Percentiles rank a stretch among this genome's conserved stretches.
phyloP scores from a whole-genome alignment of 2,113 vertebrate species.

The Neolamprologus toae region DNA sequence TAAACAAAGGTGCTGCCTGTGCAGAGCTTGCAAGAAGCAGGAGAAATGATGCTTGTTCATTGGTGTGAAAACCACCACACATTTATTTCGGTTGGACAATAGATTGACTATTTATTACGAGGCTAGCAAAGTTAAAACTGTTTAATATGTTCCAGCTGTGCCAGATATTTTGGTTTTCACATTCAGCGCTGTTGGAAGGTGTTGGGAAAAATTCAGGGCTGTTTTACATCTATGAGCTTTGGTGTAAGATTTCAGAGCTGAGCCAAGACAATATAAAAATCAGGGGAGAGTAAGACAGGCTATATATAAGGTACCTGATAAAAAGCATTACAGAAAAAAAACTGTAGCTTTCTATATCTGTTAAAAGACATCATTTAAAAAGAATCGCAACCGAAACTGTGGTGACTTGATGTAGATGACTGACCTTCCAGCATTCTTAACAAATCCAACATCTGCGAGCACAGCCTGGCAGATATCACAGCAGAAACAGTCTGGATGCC shows the following conservation, averaged over 20 bases:
- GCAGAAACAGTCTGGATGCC: constrained; percentile 97
- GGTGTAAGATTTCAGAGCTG: background rate
- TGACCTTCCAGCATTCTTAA: constrained; percentile 95
- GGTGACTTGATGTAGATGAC: background rate
- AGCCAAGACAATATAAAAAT: background rate
- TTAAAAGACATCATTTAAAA: background rate
- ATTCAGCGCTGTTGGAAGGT: background rate
- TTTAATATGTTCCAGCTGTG: background rate
- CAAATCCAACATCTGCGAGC: constrained; percentile 93
- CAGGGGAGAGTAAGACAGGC: background rate
- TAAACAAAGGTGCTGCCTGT: background rate
- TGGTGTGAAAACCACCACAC: background rate
- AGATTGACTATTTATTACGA: background rate
- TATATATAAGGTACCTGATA: background rate
- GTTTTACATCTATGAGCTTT: background rate
- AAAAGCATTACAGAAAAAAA: background rate
- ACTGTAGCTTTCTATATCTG: background rate
- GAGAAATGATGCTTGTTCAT: background rate
- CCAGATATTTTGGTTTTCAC: background rate
- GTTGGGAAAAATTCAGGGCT: background rate
- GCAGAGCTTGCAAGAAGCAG: background rate
- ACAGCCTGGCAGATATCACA: constrained; percentile 90
- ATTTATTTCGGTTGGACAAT: background rate
- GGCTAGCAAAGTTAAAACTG: background rate
- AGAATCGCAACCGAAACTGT: background rate